These are phyloP conservation scores for Liparis tanakae DNA, from an alignment of 2,797 vertebrate genomes.

Conservation along the genomic window DNA sequence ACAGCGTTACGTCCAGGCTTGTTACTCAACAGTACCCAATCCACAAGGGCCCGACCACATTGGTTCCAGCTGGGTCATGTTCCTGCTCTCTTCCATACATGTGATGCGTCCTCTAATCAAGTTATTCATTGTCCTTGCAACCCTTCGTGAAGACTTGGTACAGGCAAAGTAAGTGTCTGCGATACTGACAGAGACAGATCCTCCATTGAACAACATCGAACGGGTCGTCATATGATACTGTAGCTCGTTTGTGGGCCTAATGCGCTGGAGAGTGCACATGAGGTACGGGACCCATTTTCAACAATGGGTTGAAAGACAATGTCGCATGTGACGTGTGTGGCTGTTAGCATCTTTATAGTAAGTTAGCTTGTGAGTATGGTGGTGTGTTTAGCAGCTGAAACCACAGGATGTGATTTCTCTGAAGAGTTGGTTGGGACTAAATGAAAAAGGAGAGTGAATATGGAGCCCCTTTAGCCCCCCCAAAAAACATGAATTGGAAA, in stretches of 20 bases:
- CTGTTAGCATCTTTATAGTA: not conserved
- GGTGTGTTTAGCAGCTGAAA: not conserved
- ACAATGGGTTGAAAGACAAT: not conserved
- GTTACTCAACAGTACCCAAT: constrained; percentile 58
- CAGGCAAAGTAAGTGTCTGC: constrained; percentile 58
- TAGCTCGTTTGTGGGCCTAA: constrained; percentile 63
- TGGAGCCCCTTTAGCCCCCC: not conserved
- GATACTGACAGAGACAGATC: constrained; percentile 70
- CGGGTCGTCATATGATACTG: constrained; percentile 64
- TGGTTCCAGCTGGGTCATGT: constrained; percentile 71
- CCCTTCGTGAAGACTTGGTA: constrained; percentile 61
- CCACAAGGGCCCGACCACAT: constrained; percentile 58
- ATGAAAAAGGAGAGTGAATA: not conserved
- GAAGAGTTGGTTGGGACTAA: not conserved
- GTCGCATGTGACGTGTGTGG: not conserved
- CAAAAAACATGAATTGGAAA: not conserved
- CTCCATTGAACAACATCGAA: constrained; percentile 72
- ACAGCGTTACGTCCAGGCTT: constrained; percentile 26
- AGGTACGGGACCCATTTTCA: constrained; percentile 33
- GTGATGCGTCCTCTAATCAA: constrained; percentile 73
- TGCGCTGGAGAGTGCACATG: constrained; percentile 47
- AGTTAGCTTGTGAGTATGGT: not conserved
- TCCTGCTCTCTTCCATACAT: constrained; percentile 73
- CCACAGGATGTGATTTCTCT: not conserved
- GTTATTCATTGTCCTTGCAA: constrained; percentile 71